A percentile compares a stretch with the other conserved stretches of the same genome.
These are phyloP conservation scores for Corythornis vintsioides DNA, from an alignment of 2,113 vertebrate genomes.

Conservation along the genomic window DNA sequence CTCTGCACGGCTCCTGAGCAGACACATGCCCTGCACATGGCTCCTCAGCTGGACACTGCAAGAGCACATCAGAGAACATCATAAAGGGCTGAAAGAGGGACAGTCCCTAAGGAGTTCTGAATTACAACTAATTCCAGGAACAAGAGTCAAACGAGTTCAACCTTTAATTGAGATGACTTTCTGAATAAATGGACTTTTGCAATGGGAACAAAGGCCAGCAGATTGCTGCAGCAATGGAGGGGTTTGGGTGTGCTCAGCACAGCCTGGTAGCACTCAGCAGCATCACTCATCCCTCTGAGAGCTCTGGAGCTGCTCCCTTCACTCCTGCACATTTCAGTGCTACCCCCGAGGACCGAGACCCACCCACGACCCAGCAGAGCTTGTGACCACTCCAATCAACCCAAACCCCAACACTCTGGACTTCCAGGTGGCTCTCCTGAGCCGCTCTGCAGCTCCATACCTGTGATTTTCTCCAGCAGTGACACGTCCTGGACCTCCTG, in stretches of 20 bases:
- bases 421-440: not conserved
- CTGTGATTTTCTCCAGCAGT: constrained; percentile 95
- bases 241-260: not conserved
- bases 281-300: not conserved
- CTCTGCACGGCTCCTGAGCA: not conserved
- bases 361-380: not conserved
- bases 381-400: not conserved
- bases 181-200: not conserved
- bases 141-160: not conserved
- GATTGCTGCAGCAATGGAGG: not conserved
- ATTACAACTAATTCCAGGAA: not conserved
- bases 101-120: not conserved
- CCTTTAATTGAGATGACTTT: not conserved
- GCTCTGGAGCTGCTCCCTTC: not conserved
- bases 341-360: not conserved
- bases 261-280: not conserved
- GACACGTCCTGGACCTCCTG: constrained; percentile 99
- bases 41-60: not conserved
- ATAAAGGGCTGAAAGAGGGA: not conserved
- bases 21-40: not conserved
- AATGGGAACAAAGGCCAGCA: not conserved
- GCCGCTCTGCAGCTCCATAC: constrained; percentile 65
- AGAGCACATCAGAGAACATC: not conserved
- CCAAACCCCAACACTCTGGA: not conserved
- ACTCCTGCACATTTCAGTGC: not conserved